Percentiles rank a stretch among this genome's conserved stretches.
Evolutionary conservation across 2,797 vertebrate genomes (phyloP).

Genomic region (Phalloptychus januarius): DNA sequence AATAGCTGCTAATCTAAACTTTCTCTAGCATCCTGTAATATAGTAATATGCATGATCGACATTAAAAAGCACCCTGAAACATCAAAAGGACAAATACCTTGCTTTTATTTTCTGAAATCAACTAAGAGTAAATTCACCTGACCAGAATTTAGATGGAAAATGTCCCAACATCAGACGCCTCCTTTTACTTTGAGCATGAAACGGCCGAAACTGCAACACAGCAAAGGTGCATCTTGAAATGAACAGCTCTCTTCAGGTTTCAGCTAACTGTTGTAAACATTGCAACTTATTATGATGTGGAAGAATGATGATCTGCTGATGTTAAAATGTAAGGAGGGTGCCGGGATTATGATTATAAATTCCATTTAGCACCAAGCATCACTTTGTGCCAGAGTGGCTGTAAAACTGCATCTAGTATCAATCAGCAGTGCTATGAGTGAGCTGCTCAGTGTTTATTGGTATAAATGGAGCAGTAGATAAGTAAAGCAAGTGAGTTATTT

Average conservation of each 20-base stretch:
- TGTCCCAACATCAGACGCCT: background rate
- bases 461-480: conserved; percentile 10
- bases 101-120: background rate
- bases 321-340: conserved; percentile 1
- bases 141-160: background rate
- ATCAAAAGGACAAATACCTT: background rate
- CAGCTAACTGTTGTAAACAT: background rate
- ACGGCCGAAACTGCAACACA: background rate
- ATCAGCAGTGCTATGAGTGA: conserved; percentile 7
- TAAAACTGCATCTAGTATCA: background rate
- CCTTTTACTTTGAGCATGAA: background rate
- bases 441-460: conserved; percentile 4
- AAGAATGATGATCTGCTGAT: conserved; percentile 1
- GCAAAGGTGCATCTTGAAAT: background rate
- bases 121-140: background rate
- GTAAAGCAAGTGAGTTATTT: conserved; percentile 5
- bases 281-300: background rate
- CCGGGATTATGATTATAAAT: conserved; percentile 4
- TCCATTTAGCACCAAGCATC: conserved; percentile 12
- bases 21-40: background rate
- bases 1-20: background rate
- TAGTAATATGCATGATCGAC: background rate
- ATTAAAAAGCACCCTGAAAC: background rate
- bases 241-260: background rate
- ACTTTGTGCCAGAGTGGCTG: background rate